Evolutionary conservation across 2,888 invertebrate species (phyloP).

Genomic region (Dyspetes luteomarginatus): DNA sequence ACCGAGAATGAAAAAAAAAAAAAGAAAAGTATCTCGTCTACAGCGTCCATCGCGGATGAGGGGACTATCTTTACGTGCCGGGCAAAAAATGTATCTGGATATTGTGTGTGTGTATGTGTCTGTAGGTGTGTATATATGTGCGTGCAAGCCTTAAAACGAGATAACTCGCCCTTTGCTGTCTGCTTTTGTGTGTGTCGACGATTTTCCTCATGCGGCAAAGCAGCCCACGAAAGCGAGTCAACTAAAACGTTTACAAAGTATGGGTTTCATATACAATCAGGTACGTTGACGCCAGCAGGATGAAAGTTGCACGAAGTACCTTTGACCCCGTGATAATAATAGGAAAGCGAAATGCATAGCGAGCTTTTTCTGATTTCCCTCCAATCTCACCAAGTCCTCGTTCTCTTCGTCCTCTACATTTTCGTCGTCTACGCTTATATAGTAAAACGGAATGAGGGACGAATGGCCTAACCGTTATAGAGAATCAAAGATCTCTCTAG

Average conservation of each 20-base stretch:
- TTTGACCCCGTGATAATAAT: background rate
- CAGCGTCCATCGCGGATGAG: conserved; percentile 55
- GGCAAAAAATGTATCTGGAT: background rate
- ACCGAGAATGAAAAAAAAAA: conserved; percentile 14
- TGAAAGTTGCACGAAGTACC: background rate
- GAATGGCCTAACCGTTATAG: too few species aligned
- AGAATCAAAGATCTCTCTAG: too few species aligned
- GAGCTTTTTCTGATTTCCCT: too few species aligned
- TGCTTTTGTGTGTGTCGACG: conserved; percentile 8
- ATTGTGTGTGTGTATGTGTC: conserved; percentile 52
- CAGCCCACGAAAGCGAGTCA: too few species aligned
- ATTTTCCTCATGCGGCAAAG: conserved; percentile 1
- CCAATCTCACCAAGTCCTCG: too few species aligned
- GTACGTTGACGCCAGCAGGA: background rate
- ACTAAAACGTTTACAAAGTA: background rate
- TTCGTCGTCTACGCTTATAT: too few species aligned
- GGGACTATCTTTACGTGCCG: conserved; percentile 64
- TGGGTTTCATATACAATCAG: background rate
- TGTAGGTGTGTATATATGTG: too few species aligned
- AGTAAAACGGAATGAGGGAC: too few species aligned
- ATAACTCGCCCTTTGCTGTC: conserved; percentile 49
- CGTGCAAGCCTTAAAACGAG: conserved; percentile 67
- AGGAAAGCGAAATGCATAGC: too few species aligned
- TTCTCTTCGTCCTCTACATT: too few species aligned
- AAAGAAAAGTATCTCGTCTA: conserved; percentile 1